phyloP scores from a whole-genome alignment of 2,797 vertebrate species.

The Crossoptilon crossoptilon region DNA sequence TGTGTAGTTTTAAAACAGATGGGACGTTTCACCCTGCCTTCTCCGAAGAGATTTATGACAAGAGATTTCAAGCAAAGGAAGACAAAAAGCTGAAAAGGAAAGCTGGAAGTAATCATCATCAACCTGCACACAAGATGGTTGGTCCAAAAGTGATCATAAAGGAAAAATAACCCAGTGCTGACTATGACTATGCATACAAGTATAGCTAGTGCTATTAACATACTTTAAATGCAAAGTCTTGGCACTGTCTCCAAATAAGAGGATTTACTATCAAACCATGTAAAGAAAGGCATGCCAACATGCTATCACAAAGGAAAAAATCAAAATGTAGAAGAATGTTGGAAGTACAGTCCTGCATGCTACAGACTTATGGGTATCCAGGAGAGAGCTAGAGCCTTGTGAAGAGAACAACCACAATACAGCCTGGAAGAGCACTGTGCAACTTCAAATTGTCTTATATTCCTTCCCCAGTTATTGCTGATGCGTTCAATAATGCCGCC shows the following conservation, averaged over 20 bases:
- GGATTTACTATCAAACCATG: background rate
- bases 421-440: background rate
- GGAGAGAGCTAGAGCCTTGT: background rate
- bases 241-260: background rate
- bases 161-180: background rate
- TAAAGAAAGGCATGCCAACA: background rate
- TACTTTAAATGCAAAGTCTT: background rate
- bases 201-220: background rate
- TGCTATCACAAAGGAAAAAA: background rate
- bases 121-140: background rate
- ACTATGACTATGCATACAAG: fast-evolving
- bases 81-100: background rate
- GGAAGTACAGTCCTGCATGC: background rate
- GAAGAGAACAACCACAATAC: background rate
- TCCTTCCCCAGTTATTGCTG: background rate
- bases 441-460: background rate
- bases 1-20: background rate
- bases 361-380: background rate
- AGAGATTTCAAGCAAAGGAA: background rate
- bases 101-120: fast-evolving
- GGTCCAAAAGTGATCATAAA: background rate
- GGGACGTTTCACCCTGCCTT: background rate
- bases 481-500: fast-evolving
- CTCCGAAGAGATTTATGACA: background rate
- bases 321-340: background rate